These are phyloP conservation scores for Drosophila nigromelanica DNA, from an alignment of 1,140 invertebrate genomes.

Conservation along the genomic window DNA sequence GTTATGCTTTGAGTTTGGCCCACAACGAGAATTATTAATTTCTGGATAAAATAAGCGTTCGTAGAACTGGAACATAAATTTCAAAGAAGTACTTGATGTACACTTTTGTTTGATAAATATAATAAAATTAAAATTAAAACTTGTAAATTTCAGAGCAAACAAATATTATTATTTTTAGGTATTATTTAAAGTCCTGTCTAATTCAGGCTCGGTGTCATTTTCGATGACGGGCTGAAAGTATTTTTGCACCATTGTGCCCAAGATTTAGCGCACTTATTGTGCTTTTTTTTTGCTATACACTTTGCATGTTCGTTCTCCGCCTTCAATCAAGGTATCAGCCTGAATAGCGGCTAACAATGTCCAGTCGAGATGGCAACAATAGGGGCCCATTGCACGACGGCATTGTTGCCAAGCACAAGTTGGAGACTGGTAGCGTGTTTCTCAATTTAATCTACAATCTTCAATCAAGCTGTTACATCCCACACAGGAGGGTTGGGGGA, in stretches of 20 bases:
- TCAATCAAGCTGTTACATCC: constrained; percentile 29
- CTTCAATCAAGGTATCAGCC: constrained; percentile 18
- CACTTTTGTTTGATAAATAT: no score
- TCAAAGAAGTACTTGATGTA: no score
- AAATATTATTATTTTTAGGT: no score
- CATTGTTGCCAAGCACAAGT: constrained; percentile 8
- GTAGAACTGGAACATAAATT: background rate
- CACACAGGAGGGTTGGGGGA: background rate
- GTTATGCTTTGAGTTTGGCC: constrained; percentile 5
- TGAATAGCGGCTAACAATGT: constrained; percentile 36
- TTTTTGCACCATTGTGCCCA: constrained; percentile 31
- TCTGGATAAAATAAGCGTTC: constrained; percentile 20
- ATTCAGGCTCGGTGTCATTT: background rate
- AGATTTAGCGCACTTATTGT: constrained; percentile 12
- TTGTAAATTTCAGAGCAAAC: no score
- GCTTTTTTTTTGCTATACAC: background rate
- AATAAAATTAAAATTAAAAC: no score
- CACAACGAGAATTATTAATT: constrained; percentile 19
- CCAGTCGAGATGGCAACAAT: constrained; percentile 6
- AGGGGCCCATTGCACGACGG: constrained; percentile 7
- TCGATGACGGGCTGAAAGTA: constrained; percentile 10
- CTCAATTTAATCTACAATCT: constrained; percentile 52
- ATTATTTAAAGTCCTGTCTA: background rate
- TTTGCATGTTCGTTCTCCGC: constrained; percentile 1
- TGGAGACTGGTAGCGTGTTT: constrained; percentile 14